Conservation (phyloP, 2,888 invertebrate genomes). For the Digitonthophagus gazella region DNA sequence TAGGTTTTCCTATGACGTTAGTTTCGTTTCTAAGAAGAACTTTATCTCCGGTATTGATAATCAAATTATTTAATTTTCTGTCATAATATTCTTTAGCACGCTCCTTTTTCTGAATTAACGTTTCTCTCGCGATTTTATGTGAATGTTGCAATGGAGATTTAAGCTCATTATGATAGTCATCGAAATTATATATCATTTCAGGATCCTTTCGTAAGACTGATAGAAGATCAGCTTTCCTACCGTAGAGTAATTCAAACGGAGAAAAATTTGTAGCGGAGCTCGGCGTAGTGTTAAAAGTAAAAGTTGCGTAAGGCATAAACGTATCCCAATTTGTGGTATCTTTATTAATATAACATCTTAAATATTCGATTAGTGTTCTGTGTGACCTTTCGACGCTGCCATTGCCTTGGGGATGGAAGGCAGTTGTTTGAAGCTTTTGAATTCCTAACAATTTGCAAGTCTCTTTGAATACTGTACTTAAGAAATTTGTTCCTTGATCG, state of each 20-base stretch:
- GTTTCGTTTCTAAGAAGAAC: slow-evolving; percentile 9
- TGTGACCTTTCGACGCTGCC: slow-evolving; percentile 40
- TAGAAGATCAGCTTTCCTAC: slow-evolving; percentile 27
- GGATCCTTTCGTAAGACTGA: slow-evolving; percentile 30
- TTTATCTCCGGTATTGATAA: slow-evolving; percentile 6
- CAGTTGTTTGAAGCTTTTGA: slow-evolving; percentile 31
- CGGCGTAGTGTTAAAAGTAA: slow-evolving; percentile 1
- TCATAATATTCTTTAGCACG: slow-evolving; percentile 12
- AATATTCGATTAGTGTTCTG: slow-evolving; percentile 35
- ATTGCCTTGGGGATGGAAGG: slow-evolving; percentile 36
- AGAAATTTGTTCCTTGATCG: too few relatives aligned
- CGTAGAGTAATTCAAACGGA: slow-evolving; percentile 34
- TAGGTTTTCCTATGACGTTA: background rate
- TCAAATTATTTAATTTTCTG: background rate
- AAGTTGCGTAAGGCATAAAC: too few relatives aligned
- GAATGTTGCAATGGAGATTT: slow-evolving; percentile 29
- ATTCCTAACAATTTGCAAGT: slow-evolving; percentile 37
- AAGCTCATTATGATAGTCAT: slow-evolving; percentile 30
- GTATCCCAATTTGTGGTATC: too few relatives aligned
- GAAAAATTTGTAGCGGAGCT: slow-evolving; percentile 29
- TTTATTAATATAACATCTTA: too few relatives aligned
- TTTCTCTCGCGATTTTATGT: slow-evolving; percentile 31
- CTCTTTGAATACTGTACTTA: slow-evolving; percentile 37
- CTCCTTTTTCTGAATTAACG: slow-evolving; percentile 19
- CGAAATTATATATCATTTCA: slow-evolving; percentile 33